Conservation (phyloP, 2,888 invertebrate species). For the Maniola hyperantus region DNA sequence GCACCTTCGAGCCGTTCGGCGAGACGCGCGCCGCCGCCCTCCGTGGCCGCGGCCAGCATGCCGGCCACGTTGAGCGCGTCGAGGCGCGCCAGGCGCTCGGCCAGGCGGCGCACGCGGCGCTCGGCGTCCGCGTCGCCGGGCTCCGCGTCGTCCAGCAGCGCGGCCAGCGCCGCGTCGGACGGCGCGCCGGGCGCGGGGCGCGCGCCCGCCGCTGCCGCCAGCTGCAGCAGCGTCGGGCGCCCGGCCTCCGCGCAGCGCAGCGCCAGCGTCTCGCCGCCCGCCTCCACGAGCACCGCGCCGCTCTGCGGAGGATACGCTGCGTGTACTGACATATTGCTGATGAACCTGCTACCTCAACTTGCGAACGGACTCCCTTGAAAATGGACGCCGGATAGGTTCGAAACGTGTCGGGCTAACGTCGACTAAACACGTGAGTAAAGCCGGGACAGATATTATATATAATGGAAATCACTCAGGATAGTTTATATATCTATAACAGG, state of each 20-base stretch:
- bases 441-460: too few relatives aligned
- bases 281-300: conserved; percentile 44
- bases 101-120: conserved; percentile 86
- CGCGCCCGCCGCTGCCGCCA: conserved; percentile 83
- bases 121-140: conserved; percentile 94
- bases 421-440: too few relatives aligned
- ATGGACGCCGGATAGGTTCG: too few relatives aligned
- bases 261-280: conserved; percentile 46
- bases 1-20: conserved; percentile 72
- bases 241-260: conserved; percentile 43
- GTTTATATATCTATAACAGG: too few relatives aligned
- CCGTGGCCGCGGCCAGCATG: conserved; percentile 85
- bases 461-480: too few relatives aligned
- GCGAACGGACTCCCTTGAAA: too few relatives aligned
- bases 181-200: conserved; percentile 89
- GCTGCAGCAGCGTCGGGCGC: conserved; percentile 67
- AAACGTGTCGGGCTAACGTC: too few relatives aligned
- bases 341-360: too few relatives aligned
- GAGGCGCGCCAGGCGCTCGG: conserved; percentile 90
- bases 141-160: conserved; percentile 88
- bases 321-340: too few relatives aligned
- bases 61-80: conserved; percentile 88
- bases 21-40: conserved; percentile 87
- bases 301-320: too few relatives aligned
- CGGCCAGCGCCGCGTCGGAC: conserved; percentile 85